These are phyloP conservation scores for Drosophila melanosoma DNA, from an alignment of 2,888 invertebrate species.

Conservation along the genomic window DNA sequence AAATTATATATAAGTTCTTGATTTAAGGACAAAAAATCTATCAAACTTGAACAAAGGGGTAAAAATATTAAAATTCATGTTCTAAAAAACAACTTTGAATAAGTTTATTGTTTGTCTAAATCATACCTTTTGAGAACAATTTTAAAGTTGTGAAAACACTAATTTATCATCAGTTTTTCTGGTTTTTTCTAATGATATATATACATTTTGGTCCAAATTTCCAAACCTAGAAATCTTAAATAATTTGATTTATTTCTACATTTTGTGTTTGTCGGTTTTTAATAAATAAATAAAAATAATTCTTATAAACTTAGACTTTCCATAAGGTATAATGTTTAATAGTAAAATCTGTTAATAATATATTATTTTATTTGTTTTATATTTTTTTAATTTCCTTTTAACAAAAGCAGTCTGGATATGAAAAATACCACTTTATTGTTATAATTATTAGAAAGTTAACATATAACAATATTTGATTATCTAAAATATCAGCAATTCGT, in stretches of 20 bases:
- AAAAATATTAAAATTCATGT: background rate
- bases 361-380: background rate
- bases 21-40: background rate
- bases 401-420: background rate
- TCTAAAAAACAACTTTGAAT: background rate
- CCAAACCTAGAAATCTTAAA: accelerated
- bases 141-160: too few relatives aligned
- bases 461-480: background rate
- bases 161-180: background rate
- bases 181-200: background rate
- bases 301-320: too few relatives aligned
- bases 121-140: too few relatives aligned
- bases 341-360: too few relatives aligned
- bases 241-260: background rate
- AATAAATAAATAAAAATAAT: background rate
- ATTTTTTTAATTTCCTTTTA: background rate
- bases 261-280: background rate
- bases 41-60: background rate
- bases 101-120: too few relatives aligned
- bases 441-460: background rate
- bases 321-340: accelerated
- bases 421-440: background rate
- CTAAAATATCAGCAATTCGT: background rate
- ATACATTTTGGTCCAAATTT: background rate
- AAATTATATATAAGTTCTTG: accelerated